Evolutionary conservation across 2,888 invertebrate genomes (phyloP), one percentile per base, ranked within the genome.

Genomic region (Aplocera efformata): DNA sequence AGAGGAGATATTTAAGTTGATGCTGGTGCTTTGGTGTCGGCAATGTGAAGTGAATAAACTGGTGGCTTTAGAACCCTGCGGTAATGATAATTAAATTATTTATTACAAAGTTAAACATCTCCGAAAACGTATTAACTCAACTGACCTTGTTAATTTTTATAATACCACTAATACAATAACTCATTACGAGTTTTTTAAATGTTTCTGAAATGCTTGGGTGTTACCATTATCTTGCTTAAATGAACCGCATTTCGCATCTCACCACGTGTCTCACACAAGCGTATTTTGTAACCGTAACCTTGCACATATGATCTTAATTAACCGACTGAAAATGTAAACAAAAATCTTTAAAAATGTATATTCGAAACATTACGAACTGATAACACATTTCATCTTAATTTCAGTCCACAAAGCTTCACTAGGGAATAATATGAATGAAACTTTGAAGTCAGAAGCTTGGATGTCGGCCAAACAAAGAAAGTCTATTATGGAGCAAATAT

Each of bases 21-120:
- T 95, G 95, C 90, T 95, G 62, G 88, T 94, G 67, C 90, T 95
- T 32, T 95, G 95, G 95, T 94, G 94, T 72, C 90, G 92, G 58
- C 93, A 95, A 72, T 92, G 92, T 57, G 90, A 93, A 78, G 93
- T 93, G 32, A 89, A 93, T 61, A 90, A 90, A 54, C 88, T 90
- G 60, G 88, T 93, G 45, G 91, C 92, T 64, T 79, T 88, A 45
- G 89, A 90, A 72, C 78, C 81, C 50, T 81, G 90, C 64, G 91
- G 92, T 91, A 90, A 81, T 31, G 9, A n/a, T 24, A 8, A 11
- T n/a, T 31, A 27, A 11, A 17, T 7, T 27, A 13, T n/a, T n/a
- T n/a, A n/a, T n/a, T n/a, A n/a, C n/a, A n/a, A n/a, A n/a, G n/a
- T n/a, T n/a, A n/a, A n/a, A n/a, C n/a, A n/a, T n/a, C n/a, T n/a